These are phyloP conservation scores for Toxostoma redivivum DNA, from an alignment of 2,113 vertebrate genomes.

Conservation along the genomic window DNA sequence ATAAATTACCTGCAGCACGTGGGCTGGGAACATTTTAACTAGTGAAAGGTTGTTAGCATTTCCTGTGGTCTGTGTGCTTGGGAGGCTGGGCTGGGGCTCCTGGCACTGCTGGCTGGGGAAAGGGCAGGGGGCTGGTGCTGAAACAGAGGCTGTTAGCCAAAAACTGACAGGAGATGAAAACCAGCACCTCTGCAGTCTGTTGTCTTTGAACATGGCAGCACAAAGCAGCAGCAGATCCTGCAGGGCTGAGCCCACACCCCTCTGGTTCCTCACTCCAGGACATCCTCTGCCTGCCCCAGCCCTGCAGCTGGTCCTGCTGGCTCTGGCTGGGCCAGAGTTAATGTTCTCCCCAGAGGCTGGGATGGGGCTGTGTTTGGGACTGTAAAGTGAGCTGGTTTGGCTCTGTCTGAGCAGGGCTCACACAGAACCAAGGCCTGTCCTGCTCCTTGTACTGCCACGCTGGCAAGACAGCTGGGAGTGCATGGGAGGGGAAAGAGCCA, in stretches of 20 bases:
- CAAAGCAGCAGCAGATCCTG: accelerated
- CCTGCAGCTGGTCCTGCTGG: accelerated
- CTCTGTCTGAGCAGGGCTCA: background rate
- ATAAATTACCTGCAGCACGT: accelerated
- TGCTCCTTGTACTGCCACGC: accelerated
- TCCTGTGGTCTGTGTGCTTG: background rate
- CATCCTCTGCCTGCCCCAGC: background rate
- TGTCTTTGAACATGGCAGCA: background rate
- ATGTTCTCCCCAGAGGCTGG: background rate
- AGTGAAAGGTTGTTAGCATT: background rate
- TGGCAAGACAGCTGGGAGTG: background rate
- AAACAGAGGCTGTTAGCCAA: background rate
- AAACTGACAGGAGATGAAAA: background rate
- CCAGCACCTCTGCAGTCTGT: background rate
- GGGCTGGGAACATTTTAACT: background rate
- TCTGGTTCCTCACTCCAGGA: accelerated
- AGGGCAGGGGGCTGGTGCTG: accelerated
- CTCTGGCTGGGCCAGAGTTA: accelerated
- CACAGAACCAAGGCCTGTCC: background rate
- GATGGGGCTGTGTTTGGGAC: background rate
- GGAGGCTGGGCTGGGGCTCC: background rate
- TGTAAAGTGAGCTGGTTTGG: background rate
- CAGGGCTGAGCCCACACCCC: background rate
- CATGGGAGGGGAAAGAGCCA: background rate
- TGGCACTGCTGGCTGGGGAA: accelerated